These are phyloP conservation scores for Hypomesus transpacificus DNA, from an alignment of 2,113 vertebrate genomes.

Conservation along the genomic window DNA sequence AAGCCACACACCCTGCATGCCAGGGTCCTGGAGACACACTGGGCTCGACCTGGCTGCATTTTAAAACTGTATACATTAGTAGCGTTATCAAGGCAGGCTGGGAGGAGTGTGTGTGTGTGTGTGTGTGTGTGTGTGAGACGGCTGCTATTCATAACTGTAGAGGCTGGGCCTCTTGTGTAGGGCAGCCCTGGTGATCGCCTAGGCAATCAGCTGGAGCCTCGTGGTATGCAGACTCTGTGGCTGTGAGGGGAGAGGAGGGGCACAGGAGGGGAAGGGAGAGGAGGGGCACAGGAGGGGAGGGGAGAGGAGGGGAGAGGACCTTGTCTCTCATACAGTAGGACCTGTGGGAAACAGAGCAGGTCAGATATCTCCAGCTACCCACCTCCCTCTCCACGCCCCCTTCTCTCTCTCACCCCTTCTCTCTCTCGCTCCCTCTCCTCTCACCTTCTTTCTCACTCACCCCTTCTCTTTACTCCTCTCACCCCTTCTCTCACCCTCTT, in stretches of 20 bases:
- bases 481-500: no score
- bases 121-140: constrained; percentile 36
- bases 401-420: no score
- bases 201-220: constrained; percentile 67
- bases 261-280: constrained; percentile 7
- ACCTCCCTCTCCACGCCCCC: no score
- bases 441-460: no score
- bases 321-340: constrained; percentile 20
- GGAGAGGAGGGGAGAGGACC: neutral
- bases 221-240: constrained; percentile 73
- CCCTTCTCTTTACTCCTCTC: no score
- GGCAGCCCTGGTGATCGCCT: constrained; percentile 62
- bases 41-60: constrained; percentile 54
- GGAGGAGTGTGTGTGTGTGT: constrained; percentile 38
- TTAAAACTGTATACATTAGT: constrained; percentile 56
- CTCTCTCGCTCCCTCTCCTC: no score
- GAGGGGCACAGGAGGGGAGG: neutral
- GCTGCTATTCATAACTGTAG: constrained; percentile 63
- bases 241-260: constrained; percentile 19
- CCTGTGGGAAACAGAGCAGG: constrained; percentile 35
- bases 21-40: constrained; percentile 52
- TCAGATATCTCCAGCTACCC: constrained; percentile 23
- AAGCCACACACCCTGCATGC: constrained; percentile 24
- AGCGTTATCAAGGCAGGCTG: constrained; percentile 55
- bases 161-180: constrained; percentile 52